These are phyloP conservation scores for Drosophila falleni DNA, from an alignment of 2,888 invertebrate genomes.

Conservation along the genomic window DNA sequence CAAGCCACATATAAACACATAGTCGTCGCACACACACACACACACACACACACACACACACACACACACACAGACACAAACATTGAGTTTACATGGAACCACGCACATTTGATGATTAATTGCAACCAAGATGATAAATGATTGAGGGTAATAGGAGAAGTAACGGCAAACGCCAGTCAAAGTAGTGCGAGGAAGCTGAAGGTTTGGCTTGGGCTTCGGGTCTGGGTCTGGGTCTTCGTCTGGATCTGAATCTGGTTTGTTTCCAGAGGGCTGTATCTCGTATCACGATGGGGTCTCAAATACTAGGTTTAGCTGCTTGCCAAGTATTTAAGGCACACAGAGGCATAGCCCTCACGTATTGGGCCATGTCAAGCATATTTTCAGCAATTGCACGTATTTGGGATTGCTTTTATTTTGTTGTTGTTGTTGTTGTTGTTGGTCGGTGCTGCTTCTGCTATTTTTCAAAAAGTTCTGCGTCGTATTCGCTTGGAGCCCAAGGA, in stretches of 20 bases:
- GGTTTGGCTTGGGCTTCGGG: background rate
- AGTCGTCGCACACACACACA: background rate
- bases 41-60: slow-evolving; percentile 2
- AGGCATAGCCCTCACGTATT: slow-evolving; percentile 61
- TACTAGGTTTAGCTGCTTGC: slow-evolving; percentile 16
- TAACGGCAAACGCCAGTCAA: slow-evolving; percentile 51
- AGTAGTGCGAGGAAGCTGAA: slow-evolving; percentile 16
- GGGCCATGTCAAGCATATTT: slow-evolving; percentile 58
- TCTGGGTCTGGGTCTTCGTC: no score
- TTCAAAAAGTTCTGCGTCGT: slow-evolving; percentile 34
- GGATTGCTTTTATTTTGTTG: slow-evolving; percentile 51
- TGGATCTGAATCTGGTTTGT: slow-evolving; percentile 4
- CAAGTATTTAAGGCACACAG: slow-evolving; percentile 67
- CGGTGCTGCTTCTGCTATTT: slow-evolving; percentile 50
- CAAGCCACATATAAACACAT: slow-evolving; percentile 17
- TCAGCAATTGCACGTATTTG: slow-evolving; percentile 74
- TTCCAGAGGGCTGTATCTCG: slow-evolving; percentile 24
- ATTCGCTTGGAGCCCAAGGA: slow-evolving; percentile 24
- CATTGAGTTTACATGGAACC: slow-evolving; percentile 35
- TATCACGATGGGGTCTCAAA: slow-evolving; percentile 10
- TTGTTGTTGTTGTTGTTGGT: slow-evolving; percentile 19
- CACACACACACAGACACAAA: slow-evolving; percentile 12
- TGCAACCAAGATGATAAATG: slow-evolving; percentile 83
- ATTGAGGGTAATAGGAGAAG: slow-evolving; percentile 77
- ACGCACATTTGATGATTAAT: slow-evolving; percentile 82